A percentile compares a stretch with the other conserved stretches of the same genome.
Conservation (phyloP, 2,888 invertebrate species). For the Melipona bicolor region DNA sequence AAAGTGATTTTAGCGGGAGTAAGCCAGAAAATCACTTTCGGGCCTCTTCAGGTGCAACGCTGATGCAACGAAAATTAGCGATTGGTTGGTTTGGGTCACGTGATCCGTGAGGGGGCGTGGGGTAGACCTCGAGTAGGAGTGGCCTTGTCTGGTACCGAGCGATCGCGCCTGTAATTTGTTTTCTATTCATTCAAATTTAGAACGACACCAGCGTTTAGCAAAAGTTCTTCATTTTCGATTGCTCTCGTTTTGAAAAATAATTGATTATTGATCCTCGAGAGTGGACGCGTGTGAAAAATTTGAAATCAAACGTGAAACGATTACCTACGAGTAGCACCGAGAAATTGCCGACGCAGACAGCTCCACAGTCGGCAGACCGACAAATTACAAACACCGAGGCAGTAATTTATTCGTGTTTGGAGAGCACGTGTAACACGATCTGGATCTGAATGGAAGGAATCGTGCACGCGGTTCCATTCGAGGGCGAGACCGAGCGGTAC, state of each 20-base stretch:
- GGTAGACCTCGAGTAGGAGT: no score
- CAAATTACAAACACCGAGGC: neutral
- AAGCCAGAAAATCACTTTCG: no score
- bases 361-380: neutral
- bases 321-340: neutral
- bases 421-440: neutral
- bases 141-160: no score
- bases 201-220: neutral
- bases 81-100: no score
- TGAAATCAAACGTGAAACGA: neutral
- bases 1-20: no score
- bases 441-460: conserved; percentile 1
- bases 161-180: no score
- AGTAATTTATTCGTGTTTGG: conserved; percentile 7
- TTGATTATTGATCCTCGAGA: no score
- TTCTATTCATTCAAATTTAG: conserved; percentile 4
- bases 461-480: neutral
- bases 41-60: no score
- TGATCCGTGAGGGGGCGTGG: no score
- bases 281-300: neutral
- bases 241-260: no score
- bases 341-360: neutral
- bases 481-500: neutral
- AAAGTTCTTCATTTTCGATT: no score
- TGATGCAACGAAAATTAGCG: no score